A percentile compares a stretch with the other conserved stretches of the same genome.
Conservation (phyloP, 2,888 invertebrate species). For the Microplitis deprimator region DNA sequence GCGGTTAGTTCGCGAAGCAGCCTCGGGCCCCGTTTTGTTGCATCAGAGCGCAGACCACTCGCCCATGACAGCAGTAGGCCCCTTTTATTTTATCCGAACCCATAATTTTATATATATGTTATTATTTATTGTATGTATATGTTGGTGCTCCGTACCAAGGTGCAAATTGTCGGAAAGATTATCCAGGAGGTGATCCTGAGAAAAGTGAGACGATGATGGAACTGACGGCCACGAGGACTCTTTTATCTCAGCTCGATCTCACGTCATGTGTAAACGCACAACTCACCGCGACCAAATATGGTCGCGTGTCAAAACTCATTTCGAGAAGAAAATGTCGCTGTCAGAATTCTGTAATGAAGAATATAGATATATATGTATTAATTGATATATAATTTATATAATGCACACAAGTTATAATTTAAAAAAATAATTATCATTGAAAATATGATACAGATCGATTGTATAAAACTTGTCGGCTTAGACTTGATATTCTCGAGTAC, state of each 20-base stretch:
- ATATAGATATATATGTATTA: not conserved
- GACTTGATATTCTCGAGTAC: not conserved
- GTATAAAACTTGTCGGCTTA: not conserved
- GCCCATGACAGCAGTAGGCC: not conserved
- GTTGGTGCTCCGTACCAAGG: not conserved
- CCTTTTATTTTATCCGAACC: not conserved
- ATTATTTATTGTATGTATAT: not conserved
- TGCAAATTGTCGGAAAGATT: not conserved
- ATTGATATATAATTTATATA: no score
- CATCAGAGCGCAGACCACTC: not conserved
- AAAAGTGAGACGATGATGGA: not conserved
- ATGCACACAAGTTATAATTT: no score
- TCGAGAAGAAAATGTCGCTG: not conserved
- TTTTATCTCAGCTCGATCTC: not conserved
- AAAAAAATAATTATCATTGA: constrained; percentile 1
- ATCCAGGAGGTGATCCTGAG: not conserved
- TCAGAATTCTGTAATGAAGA: not conserved
- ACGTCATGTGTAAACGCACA: not conserved
- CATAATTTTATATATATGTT: not conserved
- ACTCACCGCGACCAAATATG: not conserved
- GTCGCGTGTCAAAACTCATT: constrained; percentile 5
- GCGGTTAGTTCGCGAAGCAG: not conserved
- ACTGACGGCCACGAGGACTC: not conserved
- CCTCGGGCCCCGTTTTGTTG: constrained; percentile 7
- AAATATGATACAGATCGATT: constrained; percentile 5